A percentile compares a stretch with the other conserved stretches of the same genome.
phyloP scores from a whole-genome alignment of 1,140 invertebrate species.

The Drosophila sulfurigaster region DNA sequence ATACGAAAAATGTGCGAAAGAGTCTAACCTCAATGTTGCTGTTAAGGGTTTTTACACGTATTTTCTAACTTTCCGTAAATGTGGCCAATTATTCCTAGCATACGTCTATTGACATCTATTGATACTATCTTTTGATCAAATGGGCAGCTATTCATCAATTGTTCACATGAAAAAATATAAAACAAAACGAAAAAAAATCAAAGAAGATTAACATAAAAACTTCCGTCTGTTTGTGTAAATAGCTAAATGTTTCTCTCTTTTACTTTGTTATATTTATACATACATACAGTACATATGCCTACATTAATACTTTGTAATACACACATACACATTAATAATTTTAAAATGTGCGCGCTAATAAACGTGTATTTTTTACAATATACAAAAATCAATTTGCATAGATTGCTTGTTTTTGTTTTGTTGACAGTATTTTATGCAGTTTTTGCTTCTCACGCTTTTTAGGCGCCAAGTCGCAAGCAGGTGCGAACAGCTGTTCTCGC shows the following conservation, averaged over 20 bases:
- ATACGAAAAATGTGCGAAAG: slow-evolving; percentile 50
- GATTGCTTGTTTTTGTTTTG: slow-evolving; percentile 3
- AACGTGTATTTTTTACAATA: slow-evolving; percentile 79
- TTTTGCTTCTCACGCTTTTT: neutral
- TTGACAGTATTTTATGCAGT: neutral
- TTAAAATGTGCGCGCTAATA: slow-evolving; percentile 76
- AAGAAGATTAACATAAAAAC: slow-evolving; percentile 18
- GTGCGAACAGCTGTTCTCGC: slow-evolving; percentile 55
- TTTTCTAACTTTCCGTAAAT: slow-evolving; percentile 71
- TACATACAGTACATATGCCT: slow-evolving; percentile 51
- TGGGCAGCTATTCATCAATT: slow-evolving; percentile 26
- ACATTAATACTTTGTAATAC: slow-evolving; percentile 58
- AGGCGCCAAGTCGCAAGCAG: slow-evolving; percentile 34
- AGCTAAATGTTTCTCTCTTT: slow-evolving; percentile 57
- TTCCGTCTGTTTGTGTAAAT: slow-evolving; percentile 73
- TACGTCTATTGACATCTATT: slow-evolving; percentile 23
- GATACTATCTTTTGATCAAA: slow-evolving; percentile 20
- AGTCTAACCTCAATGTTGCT: slow-evolving; percentile 72
- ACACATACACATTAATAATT: slow-evolving; percentile 62
- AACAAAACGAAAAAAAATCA: slow-evolving; percentile 5
- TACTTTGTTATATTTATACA: slow-evolving; percentile 66
- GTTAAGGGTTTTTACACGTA: slow-evolving; percentile 65
- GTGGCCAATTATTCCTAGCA: slow-evolving; percentile 72
- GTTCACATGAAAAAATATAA: slow-evolving; percentile 9
- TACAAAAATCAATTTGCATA: slow-evolving; percentile 37